Evolutionary conservation across 2,888 invertebrate genomes (phyloP), one percentile per base, ranked within the genome.

Genomic region (Drosophila imparisetae): DNA sequence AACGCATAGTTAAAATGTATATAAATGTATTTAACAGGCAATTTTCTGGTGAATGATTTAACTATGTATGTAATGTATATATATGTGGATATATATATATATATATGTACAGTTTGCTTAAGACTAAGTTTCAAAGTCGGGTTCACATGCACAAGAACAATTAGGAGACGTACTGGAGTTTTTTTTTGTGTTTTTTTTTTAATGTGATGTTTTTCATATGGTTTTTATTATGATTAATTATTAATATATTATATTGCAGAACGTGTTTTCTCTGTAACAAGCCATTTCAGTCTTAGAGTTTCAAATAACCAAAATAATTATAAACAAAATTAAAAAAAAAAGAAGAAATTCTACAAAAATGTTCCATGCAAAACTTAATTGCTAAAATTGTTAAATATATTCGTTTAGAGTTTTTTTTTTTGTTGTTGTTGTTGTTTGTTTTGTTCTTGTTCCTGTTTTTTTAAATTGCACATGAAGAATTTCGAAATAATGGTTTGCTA

Each of bases 281-380:
- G 83, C 90, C 90, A 90, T 90, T 90, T 92, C 92, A 91, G 92
- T 91, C 92, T 91, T 91, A 88, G 85, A 89, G 91, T 91, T 92
- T 91, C 91, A 91, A 84, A 87, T 90, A 91, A 86, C 75, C 75
- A 89, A 88, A 88, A 73, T 58, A 67, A 72, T 45, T 63, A 53
- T 48, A 65, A 66, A 68, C 11, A 55, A 29, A 21, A 40, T 38
- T 15, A 21, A 58, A 67, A 67, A 54, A 54, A 67, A 66, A 21
- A 15, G 4, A 24, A 24, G 24, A 45, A 45, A 62, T 62, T 64
- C 21, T 63, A 57, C 49, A 64, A 67, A 75, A 72, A 65, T 66
- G 49, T 54, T 40, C 30, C 54, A 54, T 74, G 72, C 68, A 78
- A 73, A 72, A 76, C 74, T 89, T 82, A 87, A 40, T 30, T 6